Evolutionary conservation across 2,797 vertebrate species (phyloP).

Genomic region (Pangasius djambal): DNA sequence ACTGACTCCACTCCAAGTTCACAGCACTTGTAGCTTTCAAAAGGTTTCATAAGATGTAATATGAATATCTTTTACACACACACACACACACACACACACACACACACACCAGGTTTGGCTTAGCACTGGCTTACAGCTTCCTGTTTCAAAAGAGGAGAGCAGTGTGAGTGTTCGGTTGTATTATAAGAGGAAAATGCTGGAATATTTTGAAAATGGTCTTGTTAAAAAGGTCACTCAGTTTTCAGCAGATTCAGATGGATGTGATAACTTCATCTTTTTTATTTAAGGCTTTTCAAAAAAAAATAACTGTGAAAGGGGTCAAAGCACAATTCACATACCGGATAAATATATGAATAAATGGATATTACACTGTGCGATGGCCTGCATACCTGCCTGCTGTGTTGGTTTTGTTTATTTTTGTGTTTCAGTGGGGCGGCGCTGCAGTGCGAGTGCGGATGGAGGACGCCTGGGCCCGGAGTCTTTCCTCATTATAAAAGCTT

Average conservation of each 20-base stretch:
- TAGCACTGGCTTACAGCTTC: conserved; percentile 3
- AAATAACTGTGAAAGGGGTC: neutral
- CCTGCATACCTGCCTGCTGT: too few species aligned
- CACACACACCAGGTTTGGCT: conserved; percentile 3
- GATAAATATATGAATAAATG: neutral
- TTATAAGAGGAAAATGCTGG: neutral
- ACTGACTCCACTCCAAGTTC: conserved; percentile 58
- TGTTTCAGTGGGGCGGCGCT: too few species aligned
- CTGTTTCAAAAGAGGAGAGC: neutral
- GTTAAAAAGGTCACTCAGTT: neutral
- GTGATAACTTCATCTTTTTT: neutral
- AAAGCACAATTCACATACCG: neutral
- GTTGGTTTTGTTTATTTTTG: too few species aligned
- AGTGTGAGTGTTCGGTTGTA: neutral
- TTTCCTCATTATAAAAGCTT: too few species aligned
- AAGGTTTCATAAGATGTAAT: conserved; percentile 50
- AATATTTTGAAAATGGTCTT: neutral
- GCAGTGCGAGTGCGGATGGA: too few species aligned
- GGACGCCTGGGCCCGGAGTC: too few species aligned
- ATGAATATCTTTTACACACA: conserved; percentile 53
- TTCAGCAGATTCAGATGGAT: neutral
- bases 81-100: conserved; percentile 10
- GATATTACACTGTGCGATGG: neutral
- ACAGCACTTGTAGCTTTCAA: conserved; percentile 56
- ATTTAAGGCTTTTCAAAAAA: neutral